Conservation (phyloP, 2,113 vertebrate species). For the Gorsachius goisagi region DNA sequence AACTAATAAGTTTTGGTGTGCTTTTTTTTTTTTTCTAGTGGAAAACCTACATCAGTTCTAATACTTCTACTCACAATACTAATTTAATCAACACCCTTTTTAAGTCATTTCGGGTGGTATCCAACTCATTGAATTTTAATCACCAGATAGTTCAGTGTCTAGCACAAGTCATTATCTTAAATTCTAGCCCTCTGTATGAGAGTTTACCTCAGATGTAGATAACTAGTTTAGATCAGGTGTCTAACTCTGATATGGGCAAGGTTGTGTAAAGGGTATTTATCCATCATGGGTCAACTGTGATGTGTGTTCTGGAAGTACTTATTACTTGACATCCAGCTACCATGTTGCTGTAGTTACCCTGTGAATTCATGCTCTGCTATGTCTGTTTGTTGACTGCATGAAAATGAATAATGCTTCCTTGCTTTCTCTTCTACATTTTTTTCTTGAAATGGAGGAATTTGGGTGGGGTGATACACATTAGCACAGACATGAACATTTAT, state of each 20-base stretch:
- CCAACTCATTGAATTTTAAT: background rate
- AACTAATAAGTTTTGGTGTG: constrained; percentile 20
- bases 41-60: background rate
- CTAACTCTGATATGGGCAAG: background rate
- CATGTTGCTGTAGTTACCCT: background rate
- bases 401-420: background rate
- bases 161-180: background rate
- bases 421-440: background rate
- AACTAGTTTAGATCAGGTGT: background rate
- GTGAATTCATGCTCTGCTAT: background rate
- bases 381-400: background rate
- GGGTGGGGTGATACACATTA: background rate
- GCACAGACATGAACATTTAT: background rate
- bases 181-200: background rate
- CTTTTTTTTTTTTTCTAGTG: background rate
- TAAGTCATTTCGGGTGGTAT: background rate
- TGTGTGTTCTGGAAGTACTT: background rate
- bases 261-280: background rate
- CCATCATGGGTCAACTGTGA: background rate
- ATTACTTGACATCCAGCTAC: background rate
- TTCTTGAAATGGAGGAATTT: background rate
- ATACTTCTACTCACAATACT: background rate
- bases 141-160: background rate
- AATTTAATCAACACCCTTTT: background rate
- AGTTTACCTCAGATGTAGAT: background rate